phyloP scores from a whole-genome alignment of 2,888 invertebrate genomes.

The Euclidia mi region DNA sequence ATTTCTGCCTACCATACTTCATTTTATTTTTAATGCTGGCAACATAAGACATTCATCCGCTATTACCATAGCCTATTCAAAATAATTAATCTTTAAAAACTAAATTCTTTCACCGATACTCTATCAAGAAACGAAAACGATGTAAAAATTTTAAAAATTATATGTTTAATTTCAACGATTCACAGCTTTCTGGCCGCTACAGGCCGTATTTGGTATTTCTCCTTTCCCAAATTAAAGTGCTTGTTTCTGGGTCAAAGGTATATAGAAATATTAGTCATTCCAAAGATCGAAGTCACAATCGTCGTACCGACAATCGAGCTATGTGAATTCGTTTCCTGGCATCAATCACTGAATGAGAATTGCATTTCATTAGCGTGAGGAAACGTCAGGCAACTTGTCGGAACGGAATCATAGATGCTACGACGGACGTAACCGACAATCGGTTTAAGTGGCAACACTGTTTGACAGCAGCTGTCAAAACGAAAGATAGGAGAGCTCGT shows the following conservation, averaged over 20 bases:
- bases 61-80: too few relatives aligned
- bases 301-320: background rate
- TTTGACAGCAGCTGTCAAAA: slow-evolving; percentile 28
- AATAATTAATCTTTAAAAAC: too few relatives aligned
- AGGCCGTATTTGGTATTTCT: too few relatives aligned
- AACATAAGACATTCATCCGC: too few relatives aligned
- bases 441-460: slow-evolving; percentile 22
- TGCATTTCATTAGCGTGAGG: slow-evolving; percentile 32
- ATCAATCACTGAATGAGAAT: slow-evolving; percentile 28
- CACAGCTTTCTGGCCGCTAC: too few relatives aligned
- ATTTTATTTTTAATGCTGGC: too few relatives aligned
- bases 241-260: slow-evolving; percentile 2
- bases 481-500: background rate
- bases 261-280: slow-evolving; percentile 16
- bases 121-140: too few relatives aligned
- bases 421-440: slow-evolving; percentile 30
- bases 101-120: too few relatives aligned
- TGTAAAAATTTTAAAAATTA: too few relatives aligned
- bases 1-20: too few relatives aligned
- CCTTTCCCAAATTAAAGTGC: background rate
- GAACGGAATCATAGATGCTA: slow-evolving; percentile 33
- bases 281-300: slow-evolving; percentile 19
- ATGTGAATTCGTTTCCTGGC: slow-evolving; percentile 35
- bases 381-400: slow-evolving; percentile 22
- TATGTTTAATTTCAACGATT: too few relatives aligned